A percentile compares a stretch with the other conserved stretches of the same genome.
phyloP scores from a whole-genome alignment of 2,888 invertebrate genomes.

The Synanthedon formicaeformis region DNA sequence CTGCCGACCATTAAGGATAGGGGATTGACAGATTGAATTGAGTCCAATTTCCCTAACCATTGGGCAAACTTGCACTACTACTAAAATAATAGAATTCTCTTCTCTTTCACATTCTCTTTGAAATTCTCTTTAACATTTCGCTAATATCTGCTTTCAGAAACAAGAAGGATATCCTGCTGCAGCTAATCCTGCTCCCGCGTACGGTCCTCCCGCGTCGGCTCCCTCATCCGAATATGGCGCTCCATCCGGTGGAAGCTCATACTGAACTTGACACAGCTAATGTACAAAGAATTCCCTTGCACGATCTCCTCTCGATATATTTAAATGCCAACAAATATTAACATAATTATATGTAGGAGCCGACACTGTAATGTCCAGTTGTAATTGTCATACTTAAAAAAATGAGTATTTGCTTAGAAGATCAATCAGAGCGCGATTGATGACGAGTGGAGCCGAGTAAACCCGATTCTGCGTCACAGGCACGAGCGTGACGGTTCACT shows the following conservation, averaged over 20 bases:
- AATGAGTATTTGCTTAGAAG: too few relatives aligned
- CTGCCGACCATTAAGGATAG: too few relatives aligned
- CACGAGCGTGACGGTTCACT: too few relatives aligned
- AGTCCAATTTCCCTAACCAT: too few relatives aligned
- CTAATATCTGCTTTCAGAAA: slow-evolving; percentile 45
- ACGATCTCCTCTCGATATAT: background rate
- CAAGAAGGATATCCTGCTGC: slow-evolving; percentile 71
- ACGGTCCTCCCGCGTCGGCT: slow-evolving; percentile 60
- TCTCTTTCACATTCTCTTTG: too few relatives aligned
- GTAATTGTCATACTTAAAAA: too few relatives aligned
- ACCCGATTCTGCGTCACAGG: too few relatives aligned
- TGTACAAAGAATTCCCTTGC: background rate
- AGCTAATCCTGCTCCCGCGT: slow-evolving; percentile 43
- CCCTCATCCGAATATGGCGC: slow-evolving; percentile 74
- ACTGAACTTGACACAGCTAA: slow-evolving; percentile 8
- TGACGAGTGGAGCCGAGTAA: too few relatives aligned
- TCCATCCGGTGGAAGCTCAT: slow-evolving; percentile 43
- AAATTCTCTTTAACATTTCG: background rate
- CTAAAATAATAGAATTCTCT: too few relatives aligned
- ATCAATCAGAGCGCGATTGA: too few relatives aligned
- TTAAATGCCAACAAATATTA: background rate
- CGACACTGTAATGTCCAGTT: background rate
- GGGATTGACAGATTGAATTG: too few relatives aligned
- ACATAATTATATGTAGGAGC: background rate
- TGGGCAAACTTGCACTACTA: too few relatives aligned